Base-by-base conservation (phyloP, 2,797 vertebrate species). In the Rhodeus uyekii region DNA sequence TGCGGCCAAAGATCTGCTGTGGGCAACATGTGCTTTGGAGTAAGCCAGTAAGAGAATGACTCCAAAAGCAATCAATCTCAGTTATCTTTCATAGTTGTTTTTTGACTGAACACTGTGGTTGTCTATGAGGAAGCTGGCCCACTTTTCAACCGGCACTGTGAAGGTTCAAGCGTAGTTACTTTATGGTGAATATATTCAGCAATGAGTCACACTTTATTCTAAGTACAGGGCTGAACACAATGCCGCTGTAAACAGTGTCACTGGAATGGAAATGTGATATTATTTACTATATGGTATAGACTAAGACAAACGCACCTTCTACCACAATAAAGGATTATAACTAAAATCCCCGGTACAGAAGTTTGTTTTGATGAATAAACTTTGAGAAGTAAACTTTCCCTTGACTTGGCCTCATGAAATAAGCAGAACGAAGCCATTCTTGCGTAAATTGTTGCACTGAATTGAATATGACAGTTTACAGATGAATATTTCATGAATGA, bases 381-480 rank as follows among this genome's bases (percentile, higher is more conserved):
- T 81, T 81, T n/a, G 18, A 53, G 55, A 73, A 75, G 79, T 67
- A 84, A 48, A 68, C 61, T 44, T 79, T 78, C 72, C 53, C 65
- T 69, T 42, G 29, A 48, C 60, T 55, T 42, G 29, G 44, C 48
- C 42, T 60, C 32, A 42, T 44, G 19, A 65, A 44, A 67, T 32
- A 39, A 64, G 48, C 29, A 16, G 44, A 76, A 34, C 8, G 3
- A 60, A 32, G 32, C 24, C 55, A 42, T 61, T 22, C 24, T 42
- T 76, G 61, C 10, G 9, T 44, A 60, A 44, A 76, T 32, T 46
- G 27, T 73, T 50, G 32, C 9, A 22, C 67, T 27, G 42, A 76
- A 76, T 76, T 63, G 29, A 46, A 76, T 63, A 46, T 46, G 27
- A 76, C 74, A 46, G 38, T 44, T 60, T 42, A 22, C 55, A 29